Percentiles rank a stretch among this genome's conserved stretches.
Conservation (phyloP, 2,888 invertebrate species). For the Macaria liturata region DNA sequence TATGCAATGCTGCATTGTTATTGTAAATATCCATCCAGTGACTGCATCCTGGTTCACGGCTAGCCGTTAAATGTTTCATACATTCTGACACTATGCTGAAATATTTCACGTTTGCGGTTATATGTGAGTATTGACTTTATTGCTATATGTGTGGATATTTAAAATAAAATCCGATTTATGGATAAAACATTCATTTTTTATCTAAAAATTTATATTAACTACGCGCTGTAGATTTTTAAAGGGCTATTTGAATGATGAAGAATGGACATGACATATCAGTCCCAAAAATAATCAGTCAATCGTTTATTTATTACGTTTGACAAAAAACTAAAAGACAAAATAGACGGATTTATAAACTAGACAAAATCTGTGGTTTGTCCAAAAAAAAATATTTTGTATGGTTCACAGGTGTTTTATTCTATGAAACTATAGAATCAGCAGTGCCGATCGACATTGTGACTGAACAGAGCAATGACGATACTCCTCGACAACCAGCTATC, state of each 20-base stretch:
- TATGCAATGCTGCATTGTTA: slow-evolving; percentile 1
- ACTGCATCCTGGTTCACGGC: not conserved
- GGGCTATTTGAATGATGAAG: too few species aligned
- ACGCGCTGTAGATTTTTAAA: too few species aligned
- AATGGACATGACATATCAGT: too few species aligned
- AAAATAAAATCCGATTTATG: too few species aligned
- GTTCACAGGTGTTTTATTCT: not conserved
- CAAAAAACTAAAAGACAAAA: too few species aligned
- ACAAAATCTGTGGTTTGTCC: too few species aligned
- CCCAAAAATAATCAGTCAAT: too few species aligned
- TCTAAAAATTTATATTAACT: too few species aligned
- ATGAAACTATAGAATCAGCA: not conserved
- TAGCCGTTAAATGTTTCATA: slow-evolving; percentile 7
- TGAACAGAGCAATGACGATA: not conserved
- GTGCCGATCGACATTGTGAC: slow-evolving; percentile 20
- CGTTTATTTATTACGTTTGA: too few species aligned
- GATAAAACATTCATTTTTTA: too few species aligned
- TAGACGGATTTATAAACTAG: too few species aligned
- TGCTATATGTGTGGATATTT: not conserved
- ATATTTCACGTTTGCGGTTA: slow-evolving; percentile 7
- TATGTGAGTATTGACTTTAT: slow-evolving; percentile 12
- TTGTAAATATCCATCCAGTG: not conserved
- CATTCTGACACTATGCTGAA: slow-evolving; percentile 10
- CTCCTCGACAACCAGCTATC: slow-evolving; percentile 1
- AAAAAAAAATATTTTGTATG: too few species aligned